Evolutionary conservation across 2,113 vertebrate genomes (phyloP), one percentile per base, ranked within the genome.

Genomic region (Nyctibius bracteatus): DNA sequence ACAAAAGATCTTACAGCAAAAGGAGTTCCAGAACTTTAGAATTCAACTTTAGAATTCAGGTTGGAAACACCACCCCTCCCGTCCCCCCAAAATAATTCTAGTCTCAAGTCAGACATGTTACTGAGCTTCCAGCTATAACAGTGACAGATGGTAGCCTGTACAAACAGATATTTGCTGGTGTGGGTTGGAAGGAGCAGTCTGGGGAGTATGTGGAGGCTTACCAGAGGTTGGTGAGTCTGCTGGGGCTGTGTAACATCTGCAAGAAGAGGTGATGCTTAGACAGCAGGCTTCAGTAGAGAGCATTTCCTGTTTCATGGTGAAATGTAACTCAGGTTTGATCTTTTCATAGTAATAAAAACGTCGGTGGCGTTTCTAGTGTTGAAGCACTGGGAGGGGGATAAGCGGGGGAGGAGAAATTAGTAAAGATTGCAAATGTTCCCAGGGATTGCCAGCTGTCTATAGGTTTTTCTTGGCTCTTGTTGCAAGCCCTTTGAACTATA

Each of bases 381-480:
- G 63, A 81, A 78, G 80, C 28, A 2, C 46, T 81, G 67, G 41
- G 78, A 46, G 47, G 35, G 16, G 33, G 20, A 22, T 41, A 41
- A 37, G 28, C 1, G 0, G 28, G 57, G 66, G 75, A 92, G 61
- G 57, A 90, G 63, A 54, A 68, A 44, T 63, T 37, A 28, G 65
- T 62, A 44, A 92, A 88, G 83, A 78, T 31, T 62, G 75, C 65
- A 71, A 91, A 72, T 35, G 81, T 96, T 97, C 84, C 73, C 84
- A 82, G 90, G 84, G 91, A 39, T 58, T 92, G 74, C 81, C 95
- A 95, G 94, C 93, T 96, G 95, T 68, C 83, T 81, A 51, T 92
- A 79, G 83, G 35, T 93, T 86, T 95, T 94, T 96, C 91, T 96
- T 97, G 94, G 93, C 87, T 96, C 66, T 77, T 49, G 44, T 73